Base-by-base conservation (phyloP, 2,888 invertebrate species). In the Augochlorella aurata region DNA sequence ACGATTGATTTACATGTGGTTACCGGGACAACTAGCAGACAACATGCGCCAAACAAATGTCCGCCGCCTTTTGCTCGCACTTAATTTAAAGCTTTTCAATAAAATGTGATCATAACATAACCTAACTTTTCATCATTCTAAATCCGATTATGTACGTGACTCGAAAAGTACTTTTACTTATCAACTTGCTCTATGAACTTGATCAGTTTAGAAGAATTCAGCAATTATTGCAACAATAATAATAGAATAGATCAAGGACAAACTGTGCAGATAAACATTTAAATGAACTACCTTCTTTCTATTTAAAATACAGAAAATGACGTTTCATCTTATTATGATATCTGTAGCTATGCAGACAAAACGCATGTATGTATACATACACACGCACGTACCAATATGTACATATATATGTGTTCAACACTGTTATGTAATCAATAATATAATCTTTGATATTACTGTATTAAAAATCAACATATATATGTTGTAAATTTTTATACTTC, bases 21-120 rank as follows among this genome's bases (percentile, higher is more conserved):
- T 93, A 92, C 93, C 93, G 90, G 91, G 93, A 92, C 93, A 93
- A 93, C 93, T 92, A 91, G 89, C 88, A 90, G 89, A 89, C 91
- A 92, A 93, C 93, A 91, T 89, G 90, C 92, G 90, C 90, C 92
- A 92, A 91, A 92, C 92, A 91, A 90, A 90, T 90, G 85, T 82
- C 81, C 83, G 74, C 76, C 79, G 77, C 14, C 16, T 83, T 87
- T 77, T 71, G 77, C 45, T 78, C 82, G 70, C 75, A 52, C 79
- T 77, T 77, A 75, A 70, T 67, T 52, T 63, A 73, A 82, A 76
- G 67, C 72, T 65, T 65, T 73, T 76, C 68, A 49, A 67, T 71
- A 74, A 80, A 78, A 74, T 70, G 81, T 81, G 67, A 50, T 71
- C 58, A 63, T 24, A 54, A 86, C 84, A 77, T 88, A 88, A 88